Evolutionary conservation across 2,113 vertebrate genomes (phyloP), one percentile per base, ranked within the genome.

Genomic region (Epinephelus moara): DNA sequence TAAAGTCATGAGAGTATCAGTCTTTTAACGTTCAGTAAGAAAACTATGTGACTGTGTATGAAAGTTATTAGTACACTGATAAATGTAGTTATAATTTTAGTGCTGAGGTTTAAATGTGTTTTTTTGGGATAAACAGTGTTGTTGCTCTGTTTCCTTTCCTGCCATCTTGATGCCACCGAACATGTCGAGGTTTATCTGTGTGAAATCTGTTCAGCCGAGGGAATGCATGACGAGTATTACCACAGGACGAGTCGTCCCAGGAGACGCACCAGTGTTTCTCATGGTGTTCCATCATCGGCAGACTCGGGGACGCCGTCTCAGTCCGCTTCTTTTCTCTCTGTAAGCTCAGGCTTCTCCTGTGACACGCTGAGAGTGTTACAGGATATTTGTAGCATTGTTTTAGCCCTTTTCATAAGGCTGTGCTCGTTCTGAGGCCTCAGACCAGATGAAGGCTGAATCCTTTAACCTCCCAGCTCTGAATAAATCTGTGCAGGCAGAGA

Each of bases 331-430:
- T 56, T 69, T 77, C 67, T 67, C 50, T 75, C 59, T 12, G 3
- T 75, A 47, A 67, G 62, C 83, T 80, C 78, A 3, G 15, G 50
- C 75, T 72, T 82, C 81, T 75, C 72, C 52, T 49, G 81, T 71
- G 60, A 78, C 84, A 37, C 1, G 27, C 49, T 15, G 33, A 63
- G 47, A 2, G 53, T 23, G 49, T 80, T 33, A 56, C 71, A 82
- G 80, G 85, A 91, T 88, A 88, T 91, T 85, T 86, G 75, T n/a
- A 27, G 33, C 64, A 69, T 71, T 86, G 78, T 85, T 64, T 85
- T 42, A 21, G 50, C 50, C 27, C 49, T 0, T 76, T 79, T 88
- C 70, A 76, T 81, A 63, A 83, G 61, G 68, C 74, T 18, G 53
- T n/a, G 23, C 13, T 64, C 50, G 23, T 70, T 56, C 67, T 53